These are phyloP conservation scores for Aphelinus atriplicis DNA, from an alignment of 1,140 invertebrate species.

Conservation along the genomic window DNA sequence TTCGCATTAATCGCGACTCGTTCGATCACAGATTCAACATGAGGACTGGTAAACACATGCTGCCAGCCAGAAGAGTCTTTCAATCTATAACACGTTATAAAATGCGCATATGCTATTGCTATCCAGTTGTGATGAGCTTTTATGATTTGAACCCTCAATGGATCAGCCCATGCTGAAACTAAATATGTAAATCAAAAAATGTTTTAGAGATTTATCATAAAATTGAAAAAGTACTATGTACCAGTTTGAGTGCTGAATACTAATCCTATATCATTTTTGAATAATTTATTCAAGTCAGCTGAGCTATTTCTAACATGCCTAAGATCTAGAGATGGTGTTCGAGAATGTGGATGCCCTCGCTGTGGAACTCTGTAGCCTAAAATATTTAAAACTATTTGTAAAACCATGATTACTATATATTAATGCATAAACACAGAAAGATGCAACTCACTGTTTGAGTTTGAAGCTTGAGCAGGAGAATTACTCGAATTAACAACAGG, in stretches of 20 bases:
- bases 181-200: constrained; percentile 28
- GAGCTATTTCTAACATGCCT: constrained; percentile 82
- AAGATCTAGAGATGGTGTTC: constrained; percentile 84
- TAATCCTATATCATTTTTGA: constrained; percentile 76
- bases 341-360: constrained; percentile 72
- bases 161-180: constrained; percentile 82
- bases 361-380: constrained; percentile 75
- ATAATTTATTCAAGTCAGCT: constrained; percentile 79
- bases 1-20: constrained; percentile 95
- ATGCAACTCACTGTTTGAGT: constrained; percentile 47
- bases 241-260: constrained; percentile 74
- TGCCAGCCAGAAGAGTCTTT: constrained; percentile 98
- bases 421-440: no score
- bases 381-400: background rate
- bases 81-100: constrained; percentile 93
- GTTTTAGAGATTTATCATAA: background rate
- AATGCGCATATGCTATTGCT: constrained; percentile 94
- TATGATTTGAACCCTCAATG: constrained; percentile 89
- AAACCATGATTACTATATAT: no score
- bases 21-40: constrained; percentile 90
- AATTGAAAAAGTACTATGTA: constrained; percentile 47
- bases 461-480: constrained; percentile 47
- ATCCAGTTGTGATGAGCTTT: constrained; percentile 99
- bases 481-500: constrained; percentile 39
- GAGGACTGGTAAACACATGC: constrained; percentile 91